Evolutionary conservation across 2,888 invertebrate species (phyloP), one percentile per base, ranked within the genome.

Genomic region (Nipponacmea schrenckii): DNA sequence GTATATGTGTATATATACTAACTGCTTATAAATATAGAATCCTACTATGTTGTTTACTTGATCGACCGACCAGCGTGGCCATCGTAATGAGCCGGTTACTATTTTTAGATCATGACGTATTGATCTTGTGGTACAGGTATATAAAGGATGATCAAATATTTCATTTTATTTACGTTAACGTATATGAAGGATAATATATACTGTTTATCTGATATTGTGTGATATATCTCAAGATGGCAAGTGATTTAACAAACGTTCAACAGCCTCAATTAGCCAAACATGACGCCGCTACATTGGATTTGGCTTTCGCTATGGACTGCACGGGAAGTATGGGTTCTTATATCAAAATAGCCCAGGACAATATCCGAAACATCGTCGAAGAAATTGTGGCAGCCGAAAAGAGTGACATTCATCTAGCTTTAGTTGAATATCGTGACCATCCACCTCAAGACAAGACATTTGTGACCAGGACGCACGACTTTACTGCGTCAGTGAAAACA

Each of bases 341-440:
- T 72, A 87, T 87, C 26, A 62, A 80, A 10, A 78, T 80, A 20
- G 86, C 85, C 2, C 73, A 78, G 62, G 71, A 84, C 64, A 86
- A 82, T 74, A 85, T 87, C 67, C 77, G 83, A 24, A 77, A 74
- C 48, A 87, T 86, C 70, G 84, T 83, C 10, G 84, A 86, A 64
- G 80, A 83, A 56, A 85, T 87, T 46, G 83, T 86, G 8, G 77
- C 84, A 5, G 77, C 77, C 62, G 86, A 86, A 70, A 81, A 84
- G 62, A 80, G 82, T 68, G 83, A 86, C 69, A 80, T 86, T n/a
- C 80, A 76, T 20, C 72, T 87, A 64, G 85, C 85, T 3, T 71
- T 87, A 20, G 83, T 87, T 15, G 85, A 87, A 74, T 87, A 86
- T 64, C 76, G 87, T 2, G 87, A 87, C 74, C 85, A 86, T 64